Conservation (phyloP, 2,888 invertebrate genomes). For the Tetrapedia diversipes region DNA sequence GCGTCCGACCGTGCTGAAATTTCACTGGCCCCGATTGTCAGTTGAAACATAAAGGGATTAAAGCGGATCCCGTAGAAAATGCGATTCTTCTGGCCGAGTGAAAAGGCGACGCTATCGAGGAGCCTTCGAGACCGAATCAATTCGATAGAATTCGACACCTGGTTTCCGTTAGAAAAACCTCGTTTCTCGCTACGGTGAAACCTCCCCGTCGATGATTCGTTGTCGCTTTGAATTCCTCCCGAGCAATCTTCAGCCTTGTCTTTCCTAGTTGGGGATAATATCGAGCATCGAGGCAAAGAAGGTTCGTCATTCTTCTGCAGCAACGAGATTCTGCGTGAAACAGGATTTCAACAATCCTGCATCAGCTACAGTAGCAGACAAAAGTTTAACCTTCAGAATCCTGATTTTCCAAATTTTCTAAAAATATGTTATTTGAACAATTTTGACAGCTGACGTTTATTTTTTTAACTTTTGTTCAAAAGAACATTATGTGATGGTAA, state of each 20-base stretch:
- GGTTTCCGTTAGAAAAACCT: constrained; percentile 7
- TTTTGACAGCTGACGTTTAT: too few species aligned
- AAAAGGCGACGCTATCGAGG: constrained; percentile 1
- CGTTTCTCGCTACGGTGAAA: constrained; percentile 1
- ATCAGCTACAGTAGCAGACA: too few species aligned
- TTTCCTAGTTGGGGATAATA: too few species aligned
- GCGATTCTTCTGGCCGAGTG: constrained; percentile 3
- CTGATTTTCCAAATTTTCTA: too few species aligned
- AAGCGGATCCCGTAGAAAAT: not conserved
- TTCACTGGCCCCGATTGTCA: constrained; percentile 1
- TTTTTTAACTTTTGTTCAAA: not conserved
- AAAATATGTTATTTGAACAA: too few species aligned
- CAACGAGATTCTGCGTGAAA: constrained; percentile 11
- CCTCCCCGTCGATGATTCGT: constrained; percentile 12
- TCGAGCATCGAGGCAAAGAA: not conserved
- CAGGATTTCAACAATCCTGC: constrained; percentile 22
- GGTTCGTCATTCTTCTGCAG: constrained; percentile 16
- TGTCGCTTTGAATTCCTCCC: constrained; percentile 26
- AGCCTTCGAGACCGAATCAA: constrained; percentile 23
- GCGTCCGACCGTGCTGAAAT: constrained; percentile 1
- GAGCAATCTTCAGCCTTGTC: not conserved
- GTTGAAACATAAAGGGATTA: constrained; percentile 18
- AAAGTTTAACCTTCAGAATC: too few species aligned
- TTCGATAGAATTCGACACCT: constrained; percentile 30
- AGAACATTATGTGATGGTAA: too few species aligned